Conservation (phyloP, 2,888 invertebrate species). For the Monochamus alternatus region DNA sequence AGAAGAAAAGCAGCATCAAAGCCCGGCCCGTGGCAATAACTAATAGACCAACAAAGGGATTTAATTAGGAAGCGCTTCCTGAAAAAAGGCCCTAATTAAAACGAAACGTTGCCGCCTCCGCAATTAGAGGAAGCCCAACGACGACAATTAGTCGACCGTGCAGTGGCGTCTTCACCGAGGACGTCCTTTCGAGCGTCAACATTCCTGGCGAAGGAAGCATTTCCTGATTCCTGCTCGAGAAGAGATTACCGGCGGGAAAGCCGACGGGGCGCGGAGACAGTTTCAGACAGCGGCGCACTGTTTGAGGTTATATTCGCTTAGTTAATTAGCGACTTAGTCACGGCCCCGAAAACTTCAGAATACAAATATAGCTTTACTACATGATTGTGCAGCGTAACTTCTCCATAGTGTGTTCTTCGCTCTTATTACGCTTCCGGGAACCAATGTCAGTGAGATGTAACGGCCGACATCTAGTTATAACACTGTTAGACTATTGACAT, state of each 20-base stretch:
- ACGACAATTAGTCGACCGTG: background rate
- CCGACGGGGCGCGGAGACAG: background rate
- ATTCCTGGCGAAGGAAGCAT: background rate
- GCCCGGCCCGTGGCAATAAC: background rate
- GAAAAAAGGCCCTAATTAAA: background rate
- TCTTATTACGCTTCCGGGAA: slow-evolving; percentile 16
- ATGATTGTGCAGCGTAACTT: no score
- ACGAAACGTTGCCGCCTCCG: background rate
- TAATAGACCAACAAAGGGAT: background rate
- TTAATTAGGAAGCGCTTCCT: background rate
- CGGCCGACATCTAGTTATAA: no score
- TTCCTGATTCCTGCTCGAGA: background rate
- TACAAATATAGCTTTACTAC: no score
- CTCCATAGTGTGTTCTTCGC: no score
- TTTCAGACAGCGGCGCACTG: background rate
- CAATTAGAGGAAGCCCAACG: background rate
- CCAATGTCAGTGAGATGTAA: background rate
- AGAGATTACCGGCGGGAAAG: background rate
- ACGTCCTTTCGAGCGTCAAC: background rate
- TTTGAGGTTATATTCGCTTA: no score
- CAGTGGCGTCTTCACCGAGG: background rate
- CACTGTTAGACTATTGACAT: no score
- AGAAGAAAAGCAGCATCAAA: background rate
- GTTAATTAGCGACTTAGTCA: no score
- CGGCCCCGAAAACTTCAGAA: no score